Evolutionary conservation across 2,113 vertebrate species (phyloP), one percentile per base, ranked within the genome.

Genomic region (Lethenteron reissneri): DNA sequence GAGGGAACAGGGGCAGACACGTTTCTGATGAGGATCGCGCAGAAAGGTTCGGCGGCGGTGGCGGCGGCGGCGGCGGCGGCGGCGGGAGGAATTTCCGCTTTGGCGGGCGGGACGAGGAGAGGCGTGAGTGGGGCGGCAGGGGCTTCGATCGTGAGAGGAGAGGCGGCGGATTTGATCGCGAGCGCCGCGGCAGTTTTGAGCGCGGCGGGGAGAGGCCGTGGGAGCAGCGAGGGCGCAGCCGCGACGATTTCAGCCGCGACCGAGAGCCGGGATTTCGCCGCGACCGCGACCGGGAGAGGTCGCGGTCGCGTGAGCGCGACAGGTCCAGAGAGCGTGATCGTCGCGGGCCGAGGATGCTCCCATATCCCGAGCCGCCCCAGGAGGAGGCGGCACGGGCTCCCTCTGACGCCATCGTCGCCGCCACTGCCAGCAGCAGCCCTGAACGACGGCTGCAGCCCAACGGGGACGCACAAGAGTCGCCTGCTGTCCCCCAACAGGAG

Each of bases 211-310:
- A 68, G 8, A 68, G 64, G 64, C 64, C 64, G 9, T 68, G 64
- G 64, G 64, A 68, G n/a, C 64, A 21, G n/a, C n/a, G 64, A 17
- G n/a, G 64, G 11, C 64, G n/a, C 64, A 68, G 64, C n/a, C n/a
- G 25, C 25, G 64, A 11, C 64, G 64, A 68, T n/a, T 68, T 68
- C 64, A 68, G 64, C n/a, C 64, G n/a, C 11, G 64, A 68, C 64
- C 64, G 64, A 68, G 64, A 68, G 8, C 25, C 25, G n/a, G 64
- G 64, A 21, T 21, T n/a, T 11, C n/a, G 25, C 64, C n/a, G 64
- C 9, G 64, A 68, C 11, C 25, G n/a, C 25, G 64, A 68, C n/a
- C 64, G 64, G 41, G 41, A 41, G 41, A 68, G 64, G 25, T 68
- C 64, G 64, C 25, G 64, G 7, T 41, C 41, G 41, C 41, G 41